Evolutionary conservation across 2,113 vertebrate genomes (phyloP), one percentile per base, ranked within the genome.

Genomic region (Caranx melampygus): DNA sequence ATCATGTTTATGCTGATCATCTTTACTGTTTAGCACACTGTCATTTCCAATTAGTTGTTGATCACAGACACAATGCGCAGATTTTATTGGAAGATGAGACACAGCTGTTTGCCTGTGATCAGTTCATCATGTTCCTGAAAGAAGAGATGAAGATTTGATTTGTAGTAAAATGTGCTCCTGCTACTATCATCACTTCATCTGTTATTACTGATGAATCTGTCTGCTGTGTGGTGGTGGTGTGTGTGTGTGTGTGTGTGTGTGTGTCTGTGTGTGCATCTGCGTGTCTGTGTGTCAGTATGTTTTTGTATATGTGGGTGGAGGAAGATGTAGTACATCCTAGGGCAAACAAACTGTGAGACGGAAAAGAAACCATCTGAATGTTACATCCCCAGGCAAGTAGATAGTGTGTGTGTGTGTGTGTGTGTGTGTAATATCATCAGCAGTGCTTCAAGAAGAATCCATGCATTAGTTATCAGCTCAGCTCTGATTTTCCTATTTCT

Each of bases 401-500:
- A 49, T 8, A 26, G 44, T 49, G 61, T 44, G 61, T 64, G 61
- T 47, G 42, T 44, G 11, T 47, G 45, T 47, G 45, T 15, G 45
- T 47, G 45, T 47, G 45, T 47, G 45, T 47, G 51, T 63, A 59
- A n/a, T 12, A 73, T 21, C 57, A 60, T 81, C 78, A 81, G 70
- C 79, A 81, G 26, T 47, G 79, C 79, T 82, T 42, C 74, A 63
- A 83, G 74, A 37, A 77, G 74, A 72, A 61, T 66, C 54, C 74
- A 82, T 82, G 81, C 68, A 83, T 83, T 83, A 83, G 74, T 83
- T 72, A 83, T 72, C 74, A 83, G 74, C 81, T 77, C 44, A 20
- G 67, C 80, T 77, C 79, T 70, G 72, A 75, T 74, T 75, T 75
- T 59, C 45, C 26, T 60, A 47, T 81, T 76, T 82, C 59, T 72